Conservation (phyloP, 2,113 vertebrate genomes). For the Psophia crepitans region DNA sequence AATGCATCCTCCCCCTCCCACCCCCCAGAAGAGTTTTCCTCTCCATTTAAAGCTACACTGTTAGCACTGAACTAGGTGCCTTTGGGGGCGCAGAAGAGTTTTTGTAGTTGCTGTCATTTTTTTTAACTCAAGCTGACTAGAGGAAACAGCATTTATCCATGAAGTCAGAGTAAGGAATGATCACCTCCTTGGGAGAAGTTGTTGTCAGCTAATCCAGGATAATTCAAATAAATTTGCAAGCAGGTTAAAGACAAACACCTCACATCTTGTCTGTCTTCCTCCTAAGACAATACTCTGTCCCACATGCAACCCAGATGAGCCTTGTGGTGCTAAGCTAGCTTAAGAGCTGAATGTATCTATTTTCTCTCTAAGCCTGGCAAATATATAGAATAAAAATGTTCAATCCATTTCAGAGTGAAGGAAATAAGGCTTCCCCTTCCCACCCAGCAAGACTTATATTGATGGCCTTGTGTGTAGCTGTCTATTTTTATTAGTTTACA, state of each 20-base stretch:
- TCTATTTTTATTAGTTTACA: background rate
- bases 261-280: background rate
- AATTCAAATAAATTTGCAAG: background rate
- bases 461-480: background rate
- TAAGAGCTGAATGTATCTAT: background rate
- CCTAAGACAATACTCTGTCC: background rate
- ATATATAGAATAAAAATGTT: background rate
- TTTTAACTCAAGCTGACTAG: background rate
- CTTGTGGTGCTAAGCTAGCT: background rate
- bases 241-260: background rate
- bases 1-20: background rate
- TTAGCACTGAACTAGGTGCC: background rate
- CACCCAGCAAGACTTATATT: background rate
- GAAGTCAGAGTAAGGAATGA: background rate
- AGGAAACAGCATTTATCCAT: background rate
- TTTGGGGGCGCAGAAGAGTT: background rate
- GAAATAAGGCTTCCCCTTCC: background rate
- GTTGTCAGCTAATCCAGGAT: background rate
- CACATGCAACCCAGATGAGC: background rate
- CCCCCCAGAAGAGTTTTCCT: background rate
- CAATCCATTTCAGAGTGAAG: background rate
- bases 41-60: background rate
- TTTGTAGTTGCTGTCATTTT: background rate
- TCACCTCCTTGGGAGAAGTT: background rate
- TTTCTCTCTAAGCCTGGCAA: background rate